Evolutionary conservation across 2,888 invertebrate species (phyloP).

Genomic region (Nemotelus nigrinus): DNA sequence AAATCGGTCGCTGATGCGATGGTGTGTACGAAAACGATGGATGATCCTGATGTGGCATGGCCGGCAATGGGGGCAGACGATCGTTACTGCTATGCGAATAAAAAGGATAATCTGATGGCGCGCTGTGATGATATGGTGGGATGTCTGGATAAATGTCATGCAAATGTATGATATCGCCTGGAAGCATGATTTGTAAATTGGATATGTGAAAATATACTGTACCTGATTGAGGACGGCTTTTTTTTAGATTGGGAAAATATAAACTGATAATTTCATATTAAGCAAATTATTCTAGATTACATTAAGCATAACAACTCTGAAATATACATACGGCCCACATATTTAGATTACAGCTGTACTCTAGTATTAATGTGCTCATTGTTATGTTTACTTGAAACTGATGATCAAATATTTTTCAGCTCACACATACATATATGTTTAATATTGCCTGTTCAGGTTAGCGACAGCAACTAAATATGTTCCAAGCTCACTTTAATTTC

Average conservation of each 20-base stretch:
- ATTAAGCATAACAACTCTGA: too few relatives aligned
- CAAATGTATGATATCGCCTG: slow-evolving; percentile 66
- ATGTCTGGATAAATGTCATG: slow-evolving; percentile 64
- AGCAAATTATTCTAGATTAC: too few relatives aligned
- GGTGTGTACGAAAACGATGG: slow-evolving; percentile 55
- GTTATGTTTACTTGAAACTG: too few relatives aligned
- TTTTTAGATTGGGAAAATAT: neutral
- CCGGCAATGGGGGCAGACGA: slow-evolving; percentile 18
- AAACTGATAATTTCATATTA: too few relatives aligned
- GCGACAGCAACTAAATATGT: too few relatives aligned
- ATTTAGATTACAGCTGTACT: too few relatives aligned
- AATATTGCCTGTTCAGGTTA: too few relatives aligned
- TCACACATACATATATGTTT: too few relatives aligned
- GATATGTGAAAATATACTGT: slow-evolving; percentile 9
- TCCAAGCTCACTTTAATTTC: too few relatives aligned
- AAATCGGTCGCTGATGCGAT: slow-evolving; percentile 50
- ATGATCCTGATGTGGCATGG: slow-evolving; percentile 3
- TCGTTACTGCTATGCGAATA: slow-evolving; percentile 22
- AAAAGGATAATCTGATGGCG: slow-evolving; percentile 25
- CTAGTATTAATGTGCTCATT: too few relatives aligned
- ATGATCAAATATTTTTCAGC: too few relatives aligned
- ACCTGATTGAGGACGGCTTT: slow-evolving; percentile 10
- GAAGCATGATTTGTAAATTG: slow-evolving; percentile 50
- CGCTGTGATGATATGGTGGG: slow-evolving; percentile 24
- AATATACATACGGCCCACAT: too few relatives aligned